These are phyloP conservation scores for Ormyrus labotus DNA, from an alignment of 2,888 invertebrate genomes.

Conservation along the genomic window DNA sequence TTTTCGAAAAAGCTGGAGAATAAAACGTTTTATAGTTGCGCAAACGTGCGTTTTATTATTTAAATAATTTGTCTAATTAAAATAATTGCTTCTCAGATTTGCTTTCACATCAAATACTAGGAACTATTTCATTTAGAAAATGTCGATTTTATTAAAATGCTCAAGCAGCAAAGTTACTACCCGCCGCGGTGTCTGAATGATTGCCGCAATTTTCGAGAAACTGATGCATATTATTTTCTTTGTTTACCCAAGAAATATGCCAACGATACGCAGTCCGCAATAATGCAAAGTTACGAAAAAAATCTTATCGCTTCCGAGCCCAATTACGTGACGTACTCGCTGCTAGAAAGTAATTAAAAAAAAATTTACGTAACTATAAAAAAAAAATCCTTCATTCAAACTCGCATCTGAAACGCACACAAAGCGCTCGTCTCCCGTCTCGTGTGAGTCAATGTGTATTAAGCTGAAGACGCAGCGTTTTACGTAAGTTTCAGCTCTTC, in stretches of 20 bases:
- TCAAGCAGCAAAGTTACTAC: no score
- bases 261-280: not conserved
- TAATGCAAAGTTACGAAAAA: not conserved
- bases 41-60: no score
- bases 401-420: not conserved
- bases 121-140: no score
- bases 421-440: slow-evolving; percentile 1
- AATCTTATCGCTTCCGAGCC: not conserved
- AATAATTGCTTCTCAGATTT: no score
- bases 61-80: no score
- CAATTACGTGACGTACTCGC: not conserved
- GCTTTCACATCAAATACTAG: no score
- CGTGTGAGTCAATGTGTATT: slow-evolving; percentile 3
- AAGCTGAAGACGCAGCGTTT: slow-evolving; percentile 16
- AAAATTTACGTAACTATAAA: slow-evolving; percentile 4
- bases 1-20: no score
- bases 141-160: no score
- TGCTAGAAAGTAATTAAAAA: slow-evolving; percentile 12
- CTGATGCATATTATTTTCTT: not conserved
- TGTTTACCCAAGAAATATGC: not conserved
- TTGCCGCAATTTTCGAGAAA: no score
- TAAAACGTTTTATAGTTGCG: no score
- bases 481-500: not conserved
- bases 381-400: not conserved
- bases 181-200: no score